Evolutionary conservation across 1,140 invertebrate species (phyloP), one percentile per base, ranked within the genome.

Genomic region (Oscheius sp.): DNA sequence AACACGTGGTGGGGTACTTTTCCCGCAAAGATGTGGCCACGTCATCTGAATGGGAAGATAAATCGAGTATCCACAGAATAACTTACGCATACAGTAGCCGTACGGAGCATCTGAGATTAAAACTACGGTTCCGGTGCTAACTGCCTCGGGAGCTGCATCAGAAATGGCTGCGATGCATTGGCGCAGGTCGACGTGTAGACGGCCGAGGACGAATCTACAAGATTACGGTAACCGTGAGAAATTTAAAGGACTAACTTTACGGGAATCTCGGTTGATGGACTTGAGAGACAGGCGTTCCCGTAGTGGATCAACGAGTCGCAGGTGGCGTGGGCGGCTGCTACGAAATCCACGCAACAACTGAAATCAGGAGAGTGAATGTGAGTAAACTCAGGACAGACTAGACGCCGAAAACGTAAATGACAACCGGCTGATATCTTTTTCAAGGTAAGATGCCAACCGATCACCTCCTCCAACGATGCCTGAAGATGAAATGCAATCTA

Each of bases 341-440:
- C 59, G 42, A 61, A 68, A 31, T 74, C 72, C 18, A 74, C 72
- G 32, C 72, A 74, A 29, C 72, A 74, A 45, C 72, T 74, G 72
- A 49, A 74, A 67, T 18, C 15, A 15, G 15, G 18, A 32, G 4
- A 32, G 18, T 10, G 3, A 29, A 32, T 63, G 23, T 13, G 10
- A n/a, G n/a, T n/a, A n/a, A n/a, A n/a, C n/a, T n/a, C n/a, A n/a
- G n/a, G n/a, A n/a, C n/a, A n/a, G n/a, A n/a, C n/a, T n/a, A n/a
- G n/a, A n/a, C n/a, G n/a, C n/a, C n/a, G n/a, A n/a, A n/a, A n/a
- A n/a, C n/a, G n/a, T n/a, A n/a, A n/a, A n/a, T n/a, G n/a, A n/a
- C n/a, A n/a, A n/a, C n/a, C n/a, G n/a, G n/a, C n/a, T n/a, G n/a
- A n/a, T n/a, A n/a, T 59, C 26, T 59, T 59, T 59, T 15, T 59